phyloP scores from a whole-genome alignment of 2,888 invertebrate species.

The Fragum fragum region DNA sequence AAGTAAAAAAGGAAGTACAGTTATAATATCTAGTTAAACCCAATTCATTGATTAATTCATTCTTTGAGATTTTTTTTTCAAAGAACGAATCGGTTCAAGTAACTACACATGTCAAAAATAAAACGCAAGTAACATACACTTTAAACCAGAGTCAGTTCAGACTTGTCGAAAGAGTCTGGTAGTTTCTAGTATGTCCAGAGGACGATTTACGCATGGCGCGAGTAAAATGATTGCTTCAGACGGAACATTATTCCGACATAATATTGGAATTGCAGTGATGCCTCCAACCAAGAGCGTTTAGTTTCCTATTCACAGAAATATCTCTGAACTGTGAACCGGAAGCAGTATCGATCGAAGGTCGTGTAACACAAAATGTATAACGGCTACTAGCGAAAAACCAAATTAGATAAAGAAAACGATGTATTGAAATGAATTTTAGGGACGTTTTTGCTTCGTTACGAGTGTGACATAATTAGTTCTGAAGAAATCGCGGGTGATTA shows the following conservation, averaged over 20 bases:
- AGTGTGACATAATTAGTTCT: constrained; percentile 15
- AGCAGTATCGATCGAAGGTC: constrained; percentile 48
- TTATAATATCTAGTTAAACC: too few species aligned
- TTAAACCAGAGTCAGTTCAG: too few species aligned
- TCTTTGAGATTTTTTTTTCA: too few species aligned
- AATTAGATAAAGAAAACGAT: constrained; percentile 6
- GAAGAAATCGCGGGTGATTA: constrained; percentile 13
- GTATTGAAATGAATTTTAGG: constrained; percentile 2
- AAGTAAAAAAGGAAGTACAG: too few species aligned
- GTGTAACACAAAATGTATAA: constrained; percentile 29
- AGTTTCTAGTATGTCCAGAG: neutral
- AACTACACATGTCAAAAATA: too few species aligned
- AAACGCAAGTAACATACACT: too few species aligned
- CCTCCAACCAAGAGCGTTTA: constrained; percentile 8
- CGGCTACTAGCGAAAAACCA: neutral
- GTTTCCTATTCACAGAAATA: constrained; percentile 32
- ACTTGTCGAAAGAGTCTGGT: too few species aligned
- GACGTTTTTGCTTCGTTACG: constrained; percentile 8
- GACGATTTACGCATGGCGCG: neutral
- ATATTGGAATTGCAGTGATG: constrained; percentile 21
- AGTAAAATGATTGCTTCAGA: constrained; percentile 10
- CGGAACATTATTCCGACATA: neutral
- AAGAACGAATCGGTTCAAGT: too few species aligned
- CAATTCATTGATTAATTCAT: too few species aligned
- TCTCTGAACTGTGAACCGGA: constrained; percentile 41